Evolutionary conservation across 2,888 invertebrate genomes (phyloP), one percentile per base, ranked within the genome.

Genomic region (Ommatoiulus sabulosus): DNA sequence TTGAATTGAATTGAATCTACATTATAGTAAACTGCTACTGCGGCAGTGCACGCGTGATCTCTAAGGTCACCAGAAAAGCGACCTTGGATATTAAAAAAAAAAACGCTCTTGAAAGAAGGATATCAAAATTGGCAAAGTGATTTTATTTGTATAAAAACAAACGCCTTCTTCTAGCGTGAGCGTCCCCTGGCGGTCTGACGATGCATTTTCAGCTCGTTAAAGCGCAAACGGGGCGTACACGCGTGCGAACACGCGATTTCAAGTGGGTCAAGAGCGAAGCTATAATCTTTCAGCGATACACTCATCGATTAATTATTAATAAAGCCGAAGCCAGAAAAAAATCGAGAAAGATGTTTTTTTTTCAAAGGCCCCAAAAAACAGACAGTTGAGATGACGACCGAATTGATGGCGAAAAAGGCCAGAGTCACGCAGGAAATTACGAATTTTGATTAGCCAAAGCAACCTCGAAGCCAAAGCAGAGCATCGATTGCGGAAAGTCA

Each of bases 261-360:
- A 52, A 52, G 8, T 52, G 52, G 52, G 52, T 52, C 52, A 52
- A 52, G 52, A 52, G 3, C 52, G 12, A 52, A 10, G 52, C 17
- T 52, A n/a, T n/a, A 15, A 52, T 12, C 52, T 52, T 52, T 52
- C 52, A 52, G 17, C 17, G 52, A 52, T 52, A 52, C 72, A 72
- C 17, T 72, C 72, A 72, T 72, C 72, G 72, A 72, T 72, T 72
- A 72, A 20, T 72, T 20, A 72, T 72, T 72, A 72, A 72, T 7
- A 72, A 5, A 3, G 24, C 24, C 63, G 63, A 63, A 63, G 63
- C n/a, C 63, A n/a, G 17, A 17, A 57, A 57, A 46, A 63, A 63
- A 63, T n/a, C 63, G 20, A 72, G 20, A 72, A 20, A 72, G 17
- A 52, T n/a, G n/a, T n/a, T n/a, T n/a, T n/a, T n/a, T n/a, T n/a